A percentile compares a stretch with the other conserved stretches of the same genome.
These are phyloP conservation scores for Lutjanus erythropterus DNA, from an alignment of 2,113 vertebrate genomes.

Conservation along the genomic window DNA sequence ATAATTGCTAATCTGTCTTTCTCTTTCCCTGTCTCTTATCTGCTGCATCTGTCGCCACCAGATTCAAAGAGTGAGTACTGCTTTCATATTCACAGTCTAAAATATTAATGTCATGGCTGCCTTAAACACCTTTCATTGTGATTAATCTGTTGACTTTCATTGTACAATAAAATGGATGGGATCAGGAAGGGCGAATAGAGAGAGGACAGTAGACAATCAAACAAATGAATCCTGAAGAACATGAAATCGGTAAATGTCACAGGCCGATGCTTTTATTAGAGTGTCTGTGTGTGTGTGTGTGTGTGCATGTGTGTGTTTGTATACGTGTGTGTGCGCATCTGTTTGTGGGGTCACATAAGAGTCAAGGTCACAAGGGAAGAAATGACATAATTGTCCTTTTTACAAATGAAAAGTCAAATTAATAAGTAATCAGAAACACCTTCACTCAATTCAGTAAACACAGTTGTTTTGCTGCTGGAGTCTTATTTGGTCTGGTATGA, in stretches of 20 bases:
- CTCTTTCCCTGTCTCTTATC: slow-evolving; percentile 50
- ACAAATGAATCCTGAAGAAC: slow-evolving; percentile 59
- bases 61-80: slow-evolving; percentile 99
- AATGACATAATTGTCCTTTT: too few relatives aligned
- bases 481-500: too few relatives aligned
- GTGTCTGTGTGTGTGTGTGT: neutral
- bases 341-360: neutral
- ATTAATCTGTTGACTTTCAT: slow-evolving; percentile 62
- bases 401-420: too few relatives aligned
- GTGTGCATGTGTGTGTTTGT: too few relatives aligned
- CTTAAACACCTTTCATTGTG: slow-evolving; percentile 53
- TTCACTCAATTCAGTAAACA: too few relatives aligned
- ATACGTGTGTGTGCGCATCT: too few relatives aligned
- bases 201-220: slow-evolving; percentile 59
- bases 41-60: slow-evolving; percentile 80
- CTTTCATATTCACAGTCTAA: slow-evolving; percentile 37
- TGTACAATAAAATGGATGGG: slow-evolving; percentile 53
- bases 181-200: slow-evolving; percentile 35
- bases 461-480: too few relatives aligned
- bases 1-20: slow-evolving; percentile 58
- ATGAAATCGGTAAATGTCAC: slow-evolving; percentile 35
- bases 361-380: too few relatives aligned
- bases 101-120: slow-evolving; percentile 47
- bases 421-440: too few relatives aligned
- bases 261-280: slow-evolving; percentile 24